Base-by-base conservation (phyloP, 1,140 invertebrate species). In the Anoplophora glabripennis region DNA sequence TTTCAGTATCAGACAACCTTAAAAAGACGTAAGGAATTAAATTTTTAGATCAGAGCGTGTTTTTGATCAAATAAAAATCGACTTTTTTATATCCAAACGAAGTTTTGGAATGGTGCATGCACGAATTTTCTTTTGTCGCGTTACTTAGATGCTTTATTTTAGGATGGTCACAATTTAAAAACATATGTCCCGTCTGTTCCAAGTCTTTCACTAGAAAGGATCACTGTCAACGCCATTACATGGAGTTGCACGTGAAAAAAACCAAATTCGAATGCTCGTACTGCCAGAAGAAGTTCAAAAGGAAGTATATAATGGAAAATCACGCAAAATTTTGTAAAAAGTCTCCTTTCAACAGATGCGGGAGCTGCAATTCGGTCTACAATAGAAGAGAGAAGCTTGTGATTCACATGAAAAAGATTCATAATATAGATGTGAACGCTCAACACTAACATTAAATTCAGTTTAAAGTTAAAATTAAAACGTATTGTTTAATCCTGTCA, bases 171-270 rank as follows among this genome's bases (percentile, higher is more conserved):
- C n/a, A n/a, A n/a, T n/a, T n/a, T 4, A 56, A 66, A 18, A 65
- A 68, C 49, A 40, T 48, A 41, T 81, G 79, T 52, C 70, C 70
- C 7, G 61, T 72, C 36, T 81, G 79, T 55, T 54, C 59, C 9
- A 73, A 74, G 57, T 68, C 69, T 10, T 77, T 76, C 59, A 79
- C 78, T 62, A 64, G 77, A 58, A 76, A 74, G 52, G 78, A 77
- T 57, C 74, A 78, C 51, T 70, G 79, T 8, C 75, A 76, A 41
- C 67, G 74, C 1, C 79, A 81, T 47, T 69, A 62, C 40, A 37
- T 69, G 17, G 69, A 68, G 44, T 35, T 68, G 36, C 69, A 71
- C 41, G 28, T 65, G 38, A 37, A 37, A 7, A 48, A 57, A 21
- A 57, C 46, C 12, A 58, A 48, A 18, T 71, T 53, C 42, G 10